phyloP scores from a whole-genome alignment of 1,140 invertebrate species.

The Cherax destructor region DNA sequence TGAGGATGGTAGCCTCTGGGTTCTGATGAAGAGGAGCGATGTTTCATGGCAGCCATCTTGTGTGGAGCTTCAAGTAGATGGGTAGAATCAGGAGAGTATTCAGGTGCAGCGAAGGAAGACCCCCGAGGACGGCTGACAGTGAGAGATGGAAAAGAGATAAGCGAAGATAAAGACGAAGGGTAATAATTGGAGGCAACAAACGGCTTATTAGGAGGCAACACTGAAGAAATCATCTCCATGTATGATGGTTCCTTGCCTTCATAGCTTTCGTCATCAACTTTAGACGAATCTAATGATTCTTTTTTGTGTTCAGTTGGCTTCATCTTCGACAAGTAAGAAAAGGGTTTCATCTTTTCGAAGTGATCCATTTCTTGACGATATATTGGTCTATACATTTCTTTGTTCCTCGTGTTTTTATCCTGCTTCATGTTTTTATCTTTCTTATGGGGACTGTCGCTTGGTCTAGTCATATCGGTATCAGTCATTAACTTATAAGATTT shows the following conservation, averaged over 20 bases:
- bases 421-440: background rate
- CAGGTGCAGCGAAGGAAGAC: background rate
- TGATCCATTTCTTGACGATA: background rate
- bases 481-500: background rate
- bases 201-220: slow-evolving; percentile 7
- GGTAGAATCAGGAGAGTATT: background rate
- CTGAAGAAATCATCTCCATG: background rate
- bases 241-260: background rate
- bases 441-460: background rate
- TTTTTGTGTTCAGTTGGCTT: background rate
- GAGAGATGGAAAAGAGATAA: background rate
- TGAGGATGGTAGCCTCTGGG: background rate
- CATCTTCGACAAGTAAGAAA: background rate
- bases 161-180: background rate
- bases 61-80: background rate
- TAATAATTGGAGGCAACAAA: background rate
- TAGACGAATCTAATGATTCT: background rate
- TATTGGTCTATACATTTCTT: background rate
- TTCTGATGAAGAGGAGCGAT: background rate
- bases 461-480: background rate
- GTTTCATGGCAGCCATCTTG: background rate
- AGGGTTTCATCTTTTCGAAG: background rate
- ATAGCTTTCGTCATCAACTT: background rate
- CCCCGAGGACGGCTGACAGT: background rate
- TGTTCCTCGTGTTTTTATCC: background rate